Evolutionary conservation across 1,140 invertebrate species (phyloP), one percentile per base, ranked within the genome.

Genomic region (Drosophila suzukii): DNA sequence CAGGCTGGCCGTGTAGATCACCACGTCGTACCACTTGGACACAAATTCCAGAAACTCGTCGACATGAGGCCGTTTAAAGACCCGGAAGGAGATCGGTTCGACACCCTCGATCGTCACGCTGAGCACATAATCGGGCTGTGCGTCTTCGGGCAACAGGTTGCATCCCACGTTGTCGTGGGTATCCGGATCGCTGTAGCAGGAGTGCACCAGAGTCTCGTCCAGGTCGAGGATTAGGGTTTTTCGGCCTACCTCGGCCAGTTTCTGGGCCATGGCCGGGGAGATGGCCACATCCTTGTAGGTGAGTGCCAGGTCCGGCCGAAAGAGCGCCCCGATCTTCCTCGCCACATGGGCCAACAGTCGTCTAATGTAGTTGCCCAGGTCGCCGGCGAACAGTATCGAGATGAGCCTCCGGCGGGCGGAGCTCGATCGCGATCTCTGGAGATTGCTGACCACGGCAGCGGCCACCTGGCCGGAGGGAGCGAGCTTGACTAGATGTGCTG

Each of bases 181-280:
- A 0, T 83, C 79, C 8, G 83, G 75, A 53, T 86, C 79, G 0
- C n/a, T 27, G 51, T 90, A 90, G 20, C 84, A 85, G 0, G 84
- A 86, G 43, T 89, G 86, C 11, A 89, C 63, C 20, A 89, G 75
- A 0, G 85, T 89, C 59, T 89, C 85, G 24, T 89, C 85, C 38
- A 89, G 30, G 62, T 89, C 85, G 0, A 88, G 53, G 2, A 88
- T 44, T 3, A 88, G 27, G 0, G 65, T 80, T 47, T 88, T 88
- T 1, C 84, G 65, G 0, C 24, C 8, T 6, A 78, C 55, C 0
- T 0, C 8, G 3, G 38, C 7, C 8, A 88, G 53, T 0, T n/a
- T 49, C 0, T 1, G 2, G 7, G 6, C 7, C 4, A 51, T 46
- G 11, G 11, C 46, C 2, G 1, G 4, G 0, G 84, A 89, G 0